Evolutionary conservation across 2,113 vertebrate species (phyloP).

Genomic region (pig (Sus scrofa)): T2T-Sscrofa CM000816.6:51498501-51499000

Average conservation of each 20-base stretch:
- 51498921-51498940: background rate
- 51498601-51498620: background rate
- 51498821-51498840: background rate
- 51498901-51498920: constrained; percentile 18
- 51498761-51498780: background rate
- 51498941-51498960: background rate
- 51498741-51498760: background rate
- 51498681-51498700: background rate
- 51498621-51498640: background rate
- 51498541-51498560: background rate
- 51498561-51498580: background rate
- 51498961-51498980: background rate
- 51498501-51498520: background rate
- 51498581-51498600: background rate
- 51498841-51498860: background rate
- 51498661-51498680: background rate
- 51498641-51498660: background rate
- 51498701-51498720: background rate
- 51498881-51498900: background rate
- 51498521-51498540: background rate
- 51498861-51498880: background rate
- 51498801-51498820: constrained; percentile 7
- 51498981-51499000: background rate
- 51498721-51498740: background rate
- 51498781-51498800: background rate